These are phyloP conservation scores for Haliclona indistincta DNA, from an alignment of 37 sponge, comb jelly and placozoan genomes.

Conservation along the genomic window DNA sequence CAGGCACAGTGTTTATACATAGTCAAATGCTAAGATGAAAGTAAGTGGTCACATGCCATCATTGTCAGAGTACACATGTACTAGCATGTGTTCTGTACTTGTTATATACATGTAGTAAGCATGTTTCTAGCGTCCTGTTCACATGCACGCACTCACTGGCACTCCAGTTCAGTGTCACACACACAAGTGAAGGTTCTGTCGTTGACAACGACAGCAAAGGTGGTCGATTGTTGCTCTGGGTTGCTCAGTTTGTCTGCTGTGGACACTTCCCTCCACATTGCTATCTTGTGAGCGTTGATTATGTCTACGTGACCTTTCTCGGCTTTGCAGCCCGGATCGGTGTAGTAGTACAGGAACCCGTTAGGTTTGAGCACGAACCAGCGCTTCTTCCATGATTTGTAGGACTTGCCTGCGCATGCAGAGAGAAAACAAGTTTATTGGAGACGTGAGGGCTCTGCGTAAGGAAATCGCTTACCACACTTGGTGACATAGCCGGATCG, in stretches of 20 bases:
- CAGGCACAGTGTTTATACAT: too few species aligned
- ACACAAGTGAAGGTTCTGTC: conserved; percentile 48
- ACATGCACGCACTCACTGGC: too few species aligned
- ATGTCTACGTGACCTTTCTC: conserved; percentile 65
- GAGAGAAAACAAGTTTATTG: too few species aligned
- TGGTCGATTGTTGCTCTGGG: neutral
- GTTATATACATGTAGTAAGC: too few species aligned
- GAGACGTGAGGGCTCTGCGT: neutral
- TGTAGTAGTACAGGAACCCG: conserved; percentile 65
- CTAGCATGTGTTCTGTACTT: too few species aligned
- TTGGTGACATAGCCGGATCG: conserved; percentile 38
- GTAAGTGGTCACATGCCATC: too few species aligned
- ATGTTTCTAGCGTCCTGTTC: too few species aligned
- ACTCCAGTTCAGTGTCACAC: conserved; percentile 41
- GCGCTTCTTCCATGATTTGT: conserved; percentile 52
- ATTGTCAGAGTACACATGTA: too few species aligned
- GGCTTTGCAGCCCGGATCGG: conserved; percentile 3
- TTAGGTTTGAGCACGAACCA: conserved; percentile 62
- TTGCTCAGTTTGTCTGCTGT: conserved; percentile 15
- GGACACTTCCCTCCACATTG: conserved; percentile 3
- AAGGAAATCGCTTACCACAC: conserved; percentile 45
- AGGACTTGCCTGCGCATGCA: conserved; percentile 44
- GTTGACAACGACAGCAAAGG: conserved; percentile 41
- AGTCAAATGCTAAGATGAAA: too few species aligned
- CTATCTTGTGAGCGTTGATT: conserved; percentile 29